Conservation (phyloP, 2,888 invertebrate species). For the Torymus tubicola region DNA sequence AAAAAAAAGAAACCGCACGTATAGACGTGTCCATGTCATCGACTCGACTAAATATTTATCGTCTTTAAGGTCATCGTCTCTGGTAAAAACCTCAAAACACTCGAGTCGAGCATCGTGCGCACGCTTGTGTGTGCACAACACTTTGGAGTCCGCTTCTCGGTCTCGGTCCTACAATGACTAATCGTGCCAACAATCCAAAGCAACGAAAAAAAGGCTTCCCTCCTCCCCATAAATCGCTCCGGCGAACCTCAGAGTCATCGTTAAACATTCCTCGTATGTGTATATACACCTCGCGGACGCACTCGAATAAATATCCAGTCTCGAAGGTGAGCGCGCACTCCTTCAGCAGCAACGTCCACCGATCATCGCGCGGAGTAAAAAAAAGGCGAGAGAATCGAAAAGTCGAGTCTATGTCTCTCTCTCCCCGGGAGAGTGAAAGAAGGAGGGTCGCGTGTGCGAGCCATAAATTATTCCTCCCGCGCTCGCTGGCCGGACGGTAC, state of each 20-base stretch:
- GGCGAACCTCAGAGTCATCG: background rate
- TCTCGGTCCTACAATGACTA: constrained; percentile 48
- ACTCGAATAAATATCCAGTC: constrained; percentile 23
- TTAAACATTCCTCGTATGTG: background rate
- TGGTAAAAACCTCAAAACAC: background rate
- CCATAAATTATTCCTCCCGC: constrained; percentile 37
- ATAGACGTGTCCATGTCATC: no score
- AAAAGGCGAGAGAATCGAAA: background rate
- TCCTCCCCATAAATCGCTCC: background rate
- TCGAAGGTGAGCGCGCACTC: background rate
- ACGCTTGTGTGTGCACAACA: background rate
- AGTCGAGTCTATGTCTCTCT: no score
- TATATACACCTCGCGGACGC: background rate
- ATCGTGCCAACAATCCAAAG: constrained; percentile 7
- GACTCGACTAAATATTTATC: constrained; percentile 1
- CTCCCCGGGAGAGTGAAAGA: background rate
- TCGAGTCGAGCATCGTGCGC: no score
- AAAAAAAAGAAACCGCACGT: no score
- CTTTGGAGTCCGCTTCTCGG: background rate
- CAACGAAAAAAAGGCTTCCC: background rate
- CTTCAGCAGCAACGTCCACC: background rate
- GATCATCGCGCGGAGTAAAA: background rate
- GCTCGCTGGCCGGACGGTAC: no score
- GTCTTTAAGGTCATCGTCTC: background rate
- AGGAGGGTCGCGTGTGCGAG: no score